Evolutionary conservation across 1,140 invertebrate genomes (phyloP).

Genomic region (Tetraneura akinire): DNA sequence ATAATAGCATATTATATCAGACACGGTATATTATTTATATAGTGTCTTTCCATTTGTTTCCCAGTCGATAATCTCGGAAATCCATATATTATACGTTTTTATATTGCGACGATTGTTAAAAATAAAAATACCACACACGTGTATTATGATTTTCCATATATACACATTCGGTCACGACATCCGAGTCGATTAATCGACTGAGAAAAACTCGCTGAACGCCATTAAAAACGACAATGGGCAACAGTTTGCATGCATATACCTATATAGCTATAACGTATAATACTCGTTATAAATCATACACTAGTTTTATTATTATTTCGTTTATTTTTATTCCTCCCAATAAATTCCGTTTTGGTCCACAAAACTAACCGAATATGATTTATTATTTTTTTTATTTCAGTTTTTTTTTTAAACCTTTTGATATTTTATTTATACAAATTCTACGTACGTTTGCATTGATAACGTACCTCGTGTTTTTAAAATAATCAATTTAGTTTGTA

Average conservation of each 20-base stretch:
- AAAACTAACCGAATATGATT: neutral
- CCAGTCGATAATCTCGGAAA: neutral
- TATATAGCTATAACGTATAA: neutral
- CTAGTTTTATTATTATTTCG: neutral
- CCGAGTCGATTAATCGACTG: slow-evolving; percentile 28
- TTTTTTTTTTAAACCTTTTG: no score
- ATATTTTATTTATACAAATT: no score
- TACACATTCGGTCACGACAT: slow-evolving; percentile 26
- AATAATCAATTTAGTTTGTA: no score
- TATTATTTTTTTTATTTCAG: neutral
- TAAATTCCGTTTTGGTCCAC: neutral
- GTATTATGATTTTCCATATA: slow-evolving; percentile 27
- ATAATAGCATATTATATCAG: neutral
- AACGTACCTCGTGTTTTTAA: no score
- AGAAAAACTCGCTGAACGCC: neutral
- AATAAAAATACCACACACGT: neutral
- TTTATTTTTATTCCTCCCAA: neutral
- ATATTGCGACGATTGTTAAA: neutral
- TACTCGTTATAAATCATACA: slow-evolving; percentile 4
- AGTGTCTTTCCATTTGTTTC: neutral
- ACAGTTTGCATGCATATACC: neutral
- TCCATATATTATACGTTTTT: neutral
- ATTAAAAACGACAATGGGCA: slow-evolving; percentile 13
- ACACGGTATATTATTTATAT: no score
- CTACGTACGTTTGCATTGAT: no score